Percentiles rank a stretch among this genome's conserved stretches.
Conservation (phyloP, 53 echinoderm and acorn worm species). For the Apostichopus leukothele region DNA sequence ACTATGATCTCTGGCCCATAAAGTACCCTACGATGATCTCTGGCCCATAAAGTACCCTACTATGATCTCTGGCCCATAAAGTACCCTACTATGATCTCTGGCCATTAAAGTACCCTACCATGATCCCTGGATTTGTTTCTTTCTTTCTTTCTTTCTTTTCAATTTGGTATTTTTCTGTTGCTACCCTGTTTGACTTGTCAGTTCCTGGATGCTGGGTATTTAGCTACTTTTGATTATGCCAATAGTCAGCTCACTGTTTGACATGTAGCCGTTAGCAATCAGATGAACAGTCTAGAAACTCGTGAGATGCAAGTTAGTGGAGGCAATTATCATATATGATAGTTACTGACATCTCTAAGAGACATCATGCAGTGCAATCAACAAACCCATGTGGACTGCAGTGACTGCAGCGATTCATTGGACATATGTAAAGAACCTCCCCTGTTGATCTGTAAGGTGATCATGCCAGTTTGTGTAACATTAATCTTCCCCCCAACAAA, state of each 20-base stretch:
- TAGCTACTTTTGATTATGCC: neutral
- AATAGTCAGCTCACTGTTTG: neutral
- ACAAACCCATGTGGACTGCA: neutral
- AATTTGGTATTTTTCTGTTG: neutral
- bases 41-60: too few relatives aligned
- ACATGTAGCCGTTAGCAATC: neutral
- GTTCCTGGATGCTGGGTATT: neutral
- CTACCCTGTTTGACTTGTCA: neutral
- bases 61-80: too few relatives aligned
- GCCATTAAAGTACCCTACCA: too few relatives aligned
- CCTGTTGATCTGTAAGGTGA: neutral
- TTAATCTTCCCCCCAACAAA: constrained; percentile 6
- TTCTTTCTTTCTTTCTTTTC: neutral
- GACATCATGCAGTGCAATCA: neutral
- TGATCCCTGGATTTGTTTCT: too few relatives aligned
- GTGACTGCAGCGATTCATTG: neutral
- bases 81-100: too few relatives aligned
- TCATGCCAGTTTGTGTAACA: neutral
- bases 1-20: too few relatives aligned
- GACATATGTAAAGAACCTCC: neutral
- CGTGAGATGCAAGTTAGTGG: neutral
- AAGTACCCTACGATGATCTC: too few relatives aligned
- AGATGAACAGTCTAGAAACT: neutral
- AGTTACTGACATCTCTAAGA: constrained; percentile 18
- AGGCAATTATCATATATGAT: constrained; percentile 6